Conservation (phyloP, 1,140 invertebrate species). For the Papilio dardanus region DNA sequence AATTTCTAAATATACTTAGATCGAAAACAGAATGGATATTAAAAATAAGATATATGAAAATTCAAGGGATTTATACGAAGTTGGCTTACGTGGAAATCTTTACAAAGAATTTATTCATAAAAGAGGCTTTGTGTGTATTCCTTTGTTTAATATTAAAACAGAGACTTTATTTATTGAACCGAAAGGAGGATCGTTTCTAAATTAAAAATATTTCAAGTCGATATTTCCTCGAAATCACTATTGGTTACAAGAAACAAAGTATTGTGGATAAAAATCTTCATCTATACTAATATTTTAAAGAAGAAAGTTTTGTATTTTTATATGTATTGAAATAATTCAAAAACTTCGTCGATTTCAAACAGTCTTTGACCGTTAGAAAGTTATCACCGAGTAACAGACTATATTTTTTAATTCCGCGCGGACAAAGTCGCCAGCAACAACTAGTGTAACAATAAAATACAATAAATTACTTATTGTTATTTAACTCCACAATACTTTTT, state of each 20-base stretch:
- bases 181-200: not conserved
- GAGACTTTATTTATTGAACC: not conserved
- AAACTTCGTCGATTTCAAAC: too few relatives aligned
- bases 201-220: not conserved
- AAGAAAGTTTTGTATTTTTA: too few relatives aligned
- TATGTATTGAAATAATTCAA: too few relatives aligned
- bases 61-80: not conserved
- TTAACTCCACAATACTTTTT: too few relatives aligned
- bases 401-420: too few relatives aligned
- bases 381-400: too few relatives aligned
- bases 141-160: constrained; percentile 8
- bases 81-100: constrained; percentile 5
- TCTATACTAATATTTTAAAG: too few relatives aligned
- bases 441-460: too few relatives aligned
- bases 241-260: not conserved
- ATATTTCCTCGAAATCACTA: not conserved
- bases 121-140: not conserved
- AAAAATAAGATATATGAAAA: not conserved
- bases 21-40: not conserved
- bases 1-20: not conserved
- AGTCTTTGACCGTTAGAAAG: too few relatives aligned
- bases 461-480: too few relatives aligned
- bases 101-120: constrained; percentile 21
- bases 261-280: not conserved
- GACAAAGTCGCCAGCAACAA: too few relatives aligned